Evolutionary conservation across 2,888 invertebrate species (phyloP).

Genomic region (Nomada fucata): DNA sequence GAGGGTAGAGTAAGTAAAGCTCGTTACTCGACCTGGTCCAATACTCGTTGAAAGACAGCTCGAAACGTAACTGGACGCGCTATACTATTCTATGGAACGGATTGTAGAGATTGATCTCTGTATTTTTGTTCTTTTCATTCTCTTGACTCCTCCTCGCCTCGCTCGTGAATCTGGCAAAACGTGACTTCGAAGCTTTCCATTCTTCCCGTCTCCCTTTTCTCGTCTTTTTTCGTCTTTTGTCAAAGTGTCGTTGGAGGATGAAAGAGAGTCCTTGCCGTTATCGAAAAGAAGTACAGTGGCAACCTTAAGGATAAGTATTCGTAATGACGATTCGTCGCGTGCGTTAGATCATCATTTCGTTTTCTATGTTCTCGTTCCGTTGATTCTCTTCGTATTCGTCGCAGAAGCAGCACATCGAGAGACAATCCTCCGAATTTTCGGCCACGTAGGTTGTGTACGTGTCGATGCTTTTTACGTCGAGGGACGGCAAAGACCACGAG

Average conservation of each 20-base stretch:
- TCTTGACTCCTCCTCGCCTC: background rate
- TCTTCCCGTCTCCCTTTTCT: background rate
- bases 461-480: conserved; percentile 80
- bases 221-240: background rate
- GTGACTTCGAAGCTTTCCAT: too few relatives aligned
- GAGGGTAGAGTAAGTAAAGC: too few relatives aligned
- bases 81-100: conserved; percentile 46
- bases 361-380: conserved; percentile 82
- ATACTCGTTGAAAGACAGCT: conserved; percentile 27
- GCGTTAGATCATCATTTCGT: conserved; percentile 81
- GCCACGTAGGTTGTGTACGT: conserved; percentile 80
- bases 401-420: conserved; percentile 78
- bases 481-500: conserved; percentile 78
- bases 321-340: background rate
- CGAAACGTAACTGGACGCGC: conserved; percentile 43
- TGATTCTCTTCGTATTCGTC: conserved; percentile 81
- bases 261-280: background rate
- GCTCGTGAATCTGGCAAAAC: too few relatives aligned
- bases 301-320: conserved; percentile 6
- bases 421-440: conserved; percentile 75
- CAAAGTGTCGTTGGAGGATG: background rate
- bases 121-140: background rate
- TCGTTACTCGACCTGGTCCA: conserved; percentile 14
- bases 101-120: conserved; percentile 22
- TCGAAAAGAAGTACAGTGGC: background rate